phyloP scores from a whole-genome alignment of 1,140 invertebrate species.

The Linepithema humile region DNA sequence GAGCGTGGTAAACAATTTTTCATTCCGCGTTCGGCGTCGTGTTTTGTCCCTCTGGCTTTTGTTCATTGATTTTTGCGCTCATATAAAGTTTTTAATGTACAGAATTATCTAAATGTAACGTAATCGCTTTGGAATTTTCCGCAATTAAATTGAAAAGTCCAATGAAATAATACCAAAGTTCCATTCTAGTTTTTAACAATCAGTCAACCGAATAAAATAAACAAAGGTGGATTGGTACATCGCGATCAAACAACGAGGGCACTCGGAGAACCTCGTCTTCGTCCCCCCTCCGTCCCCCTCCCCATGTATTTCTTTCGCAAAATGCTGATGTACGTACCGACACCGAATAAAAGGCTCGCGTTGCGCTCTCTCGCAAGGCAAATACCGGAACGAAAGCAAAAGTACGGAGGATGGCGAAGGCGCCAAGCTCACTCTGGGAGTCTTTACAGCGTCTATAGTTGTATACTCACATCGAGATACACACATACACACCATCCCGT shows the following conservation, averaged over 20 bases:
- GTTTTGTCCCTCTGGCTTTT: slow-evolving; percentile 39
- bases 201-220: background rate
- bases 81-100: slow-evolving; percentile 2
- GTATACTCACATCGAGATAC: background rate
- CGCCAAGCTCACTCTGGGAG: slow-evolving; percentile 14
- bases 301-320: slow-evolving; percentile 70
- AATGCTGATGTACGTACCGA: slow-evolving; percentile 79
- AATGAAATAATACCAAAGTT: background rate
- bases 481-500: slow-evolving; percentile 7
- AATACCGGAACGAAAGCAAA: slow-evolving; percentile 80
- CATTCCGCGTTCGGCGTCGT: slow-evolving; percentile 52
- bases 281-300: slow-evolving; percentile 48
- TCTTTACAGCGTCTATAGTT: slow-evolving; percentile 1
- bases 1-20: slow-evolving; percentile 75
- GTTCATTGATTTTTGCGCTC: background rate
- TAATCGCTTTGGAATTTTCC: background rate
- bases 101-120: slow-evolving; percentile 9
- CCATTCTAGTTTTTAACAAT: background rate
- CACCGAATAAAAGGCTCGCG: slow-evolving; percentile 76
- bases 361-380: slow-evolving; percentile 73
- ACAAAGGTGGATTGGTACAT: no score
- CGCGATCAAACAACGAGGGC: background rate
- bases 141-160: background rate
- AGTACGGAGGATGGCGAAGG: slow-evolving; percentile 76
- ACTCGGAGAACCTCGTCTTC: no score